phyloP scores from a whole-genome alignment of 1,140 invertebrate species.

The Trichonephila clavata region DNA sequence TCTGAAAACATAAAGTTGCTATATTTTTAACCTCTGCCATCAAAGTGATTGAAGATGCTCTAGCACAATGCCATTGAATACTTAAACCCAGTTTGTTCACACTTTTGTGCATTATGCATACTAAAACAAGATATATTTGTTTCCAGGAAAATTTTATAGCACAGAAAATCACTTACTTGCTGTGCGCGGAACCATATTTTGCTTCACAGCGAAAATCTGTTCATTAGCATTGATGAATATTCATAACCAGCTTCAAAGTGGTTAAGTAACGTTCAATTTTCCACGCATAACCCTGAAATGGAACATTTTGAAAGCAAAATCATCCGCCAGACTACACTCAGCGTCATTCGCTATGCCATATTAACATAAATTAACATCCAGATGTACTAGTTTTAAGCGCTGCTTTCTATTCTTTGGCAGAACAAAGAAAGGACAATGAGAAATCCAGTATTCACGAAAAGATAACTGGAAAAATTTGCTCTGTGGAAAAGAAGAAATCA shows the following conservation, averaged over 20 bases:
- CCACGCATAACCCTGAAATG: not conserved
- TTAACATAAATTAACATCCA: not conserved
- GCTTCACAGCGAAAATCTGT: not conserved
- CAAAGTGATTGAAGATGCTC: not conserved
- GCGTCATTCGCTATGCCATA: not conserved
- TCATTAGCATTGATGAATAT: constrained; percentile 23
- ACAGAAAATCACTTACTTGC: not conserved
- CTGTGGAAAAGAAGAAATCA: not conserved
- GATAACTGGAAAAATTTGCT: not conserved
- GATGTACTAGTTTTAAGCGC: not conserved
- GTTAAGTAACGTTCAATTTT: constrained; percentile 11
- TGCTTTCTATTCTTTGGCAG: not conserved
- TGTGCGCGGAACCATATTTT: not conserved
- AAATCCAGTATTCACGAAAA: not conserved
- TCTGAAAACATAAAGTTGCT: not conserved
- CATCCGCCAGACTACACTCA: not conserved
- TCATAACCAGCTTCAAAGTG: not conserved
- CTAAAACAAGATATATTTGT: not conserved
- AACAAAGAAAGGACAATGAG: not conserved
- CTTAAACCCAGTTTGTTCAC: not conserved
- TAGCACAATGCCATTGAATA: not conserved
- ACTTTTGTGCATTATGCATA: not conserved
- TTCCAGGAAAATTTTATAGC: not conserved
- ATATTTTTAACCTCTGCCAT: not conserved
- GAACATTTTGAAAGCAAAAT: not conserved